Percentiles rank a stretch among this genome's conserved stretches.
Conservation (phyloP, 2,888 invertebrate genomes). For the Paralinhomoeus sp. region DNA sequence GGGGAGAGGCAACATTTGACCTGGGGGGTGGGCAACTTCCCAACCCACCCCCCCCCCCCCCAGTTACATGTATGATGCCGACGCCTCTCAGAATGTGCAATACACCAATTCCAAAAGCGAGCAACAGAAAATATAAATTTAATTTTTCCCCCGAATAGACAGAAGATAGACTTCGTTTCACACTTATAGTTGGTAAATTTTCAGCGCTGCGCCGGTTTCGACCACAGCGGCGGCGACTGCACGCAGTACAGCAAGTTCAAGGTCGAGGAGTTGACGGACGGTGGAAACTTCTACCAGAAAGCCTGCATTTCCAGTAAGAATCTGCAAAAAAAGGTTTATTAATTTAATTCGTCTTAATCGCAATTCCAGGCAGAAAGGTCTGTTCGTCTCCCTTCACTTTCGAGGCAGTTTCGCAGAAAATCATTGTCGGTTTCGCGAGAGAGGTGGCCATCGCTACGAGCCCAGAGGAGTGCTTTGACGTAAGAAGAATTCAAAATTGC, state of each 20-base stretch:
- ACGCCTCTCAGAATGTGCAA: too few relatives aligned
- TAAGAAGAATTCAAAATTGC: too few relatives aligned
- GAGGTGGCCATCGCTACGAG: slow-evolving; percentile 21
- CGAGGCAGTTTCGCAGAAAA: slow-evolving; percentile 21
- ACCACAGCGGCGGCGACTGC: too few relatives aligned
- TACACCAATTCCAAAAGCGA: neutral
- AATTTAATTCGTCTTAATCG: neutral
- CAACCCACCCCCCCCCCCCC: too few relatives aligned
- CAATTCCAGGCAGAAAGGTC: slow-evolving; percentile 5
- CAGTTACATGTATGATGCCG: too few relatives aligned
- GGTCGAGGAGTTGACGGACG: too few relatives aligned
- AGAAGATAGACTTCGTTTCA: neutral
- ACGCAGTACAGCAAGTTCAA: neutral
- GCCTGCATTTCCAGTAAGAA: slow-evolving; percentile 8
- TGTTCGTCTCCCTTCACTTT: slow-evolving; percentile 24
- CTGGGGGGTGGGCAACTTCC: too few relatives aligned
- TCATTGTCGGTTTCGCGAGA: slow-evolving; percentile 24
- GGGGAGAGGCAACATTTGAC: too few relatives aligned
- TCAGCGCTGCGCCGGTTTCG: slow-evolving; percentile 3
- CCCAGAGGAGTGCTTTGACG: slow-evolving; percentile 8
- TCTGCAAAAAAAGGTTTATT: neutral
- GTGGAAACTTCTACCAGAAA: slow-evolving; percentile 5
- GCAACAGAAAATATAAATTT: neutral
- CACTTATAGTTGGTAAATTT: neutral
- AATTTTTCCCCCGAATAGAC: neutral